Evolutionary conservation across 1,140 invertebrate species (phyloP).

Genomic region (Lordiphosa clarofinis): DNA sequence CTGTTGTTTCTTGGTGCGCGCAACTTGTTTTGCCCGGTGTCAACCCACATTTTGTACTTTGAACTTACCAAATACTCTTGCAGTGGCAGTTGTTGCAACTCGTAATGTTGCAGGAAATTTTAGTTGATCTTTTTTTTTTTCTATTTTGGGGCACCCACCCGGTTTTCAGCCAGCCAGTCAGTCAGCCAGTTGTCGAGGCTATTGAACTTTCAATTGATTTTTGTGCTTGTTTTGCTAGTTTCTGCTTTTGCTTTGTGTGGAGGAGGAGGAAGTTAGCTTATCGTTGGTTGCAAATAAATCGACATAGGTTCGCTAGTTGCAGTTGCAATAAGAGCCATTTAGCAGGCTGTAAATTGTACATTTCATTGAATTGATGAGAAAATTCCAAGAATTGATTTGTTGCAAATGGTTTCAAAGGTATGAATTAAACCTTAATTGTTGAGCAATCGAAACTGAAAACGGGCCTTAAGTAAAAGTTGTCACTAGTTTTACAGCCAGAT

Average conservation of each 20-base stretch:
- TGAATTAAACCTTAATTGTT: too few relatives aligned
- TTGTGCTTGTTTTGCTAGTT: conserved; percentile 64
- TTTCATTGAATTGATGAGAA: conserved; percentile 1
- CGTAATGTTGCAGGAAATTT: conserved; percentile 24
- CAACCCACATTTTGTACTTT: conserved; percentile 72
- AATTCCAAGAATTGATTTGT: too few relatives aligned
- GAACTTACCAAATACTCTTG: conserved; percentile 45
- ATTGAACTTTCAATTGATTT: conserved; percentile 78
- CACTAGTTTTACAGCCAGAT: too few relatives aligned
- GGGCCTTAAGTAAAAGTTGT: too few relatives aligned
- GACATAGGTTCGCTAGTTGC: conserved; percentile 46
- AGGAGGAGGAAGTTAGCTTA: conserved; percentile 26
- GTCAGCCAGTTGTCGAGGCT: conserved; percentile 46
- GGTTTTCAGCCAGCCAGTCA: conserved; percentile 15
- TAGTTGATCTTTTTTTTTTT: conserved; percentile 28
- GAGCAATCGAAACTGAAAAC: too few relatives aligned
- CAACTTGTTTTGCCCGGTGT: conserved; percentile 27
- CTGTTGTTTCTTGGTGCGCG: conserved; percentile 1
- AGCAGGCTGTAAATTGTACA: not conserved
- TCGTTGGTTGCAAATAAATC: conserved; percentile 65
- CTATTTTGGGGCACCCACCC: conserved; percentile 19
- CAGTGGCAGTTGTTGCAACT: conserved; percentile 46
- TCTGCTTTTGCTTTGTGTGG: conserved; percentile 19
- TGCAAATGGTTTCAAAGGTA: too few relatives aligned
- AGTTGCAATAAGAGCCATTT: conserved; percentile 1